Percentiles rank a stretch among this genome's conserved stretches.
Conservation (phyloP, 2,888 invertebrate genomes). For the Sphaerophoria rueppellii region DNA sequence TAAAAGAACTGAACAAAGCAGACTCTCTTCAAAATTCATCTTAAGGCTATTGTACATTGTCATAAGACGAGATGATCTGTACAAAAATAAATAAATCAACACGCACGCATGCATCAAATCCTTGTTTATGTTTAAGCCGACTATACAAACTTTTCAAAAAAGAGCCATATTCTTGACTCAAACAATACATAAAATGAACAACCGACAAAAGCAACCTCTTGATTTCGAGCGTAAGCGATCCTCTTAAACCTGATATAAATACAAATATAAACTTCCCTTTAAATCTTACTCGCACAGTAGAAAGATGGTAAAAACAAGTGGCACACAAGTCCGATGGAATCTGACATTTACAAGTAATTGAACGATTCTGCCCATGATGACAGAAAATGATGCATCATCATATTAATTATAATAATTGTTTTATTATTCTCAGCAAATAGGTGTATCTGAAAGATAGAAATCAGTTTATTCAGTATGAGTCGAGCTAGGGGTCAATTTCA, state of each 20-base stretch:
- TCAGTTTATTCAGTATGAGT: constrained; percentile 25
- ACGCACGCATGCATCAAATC: constrained; percentile 14
- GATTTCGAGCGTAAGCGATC: constrained; percentile 47
- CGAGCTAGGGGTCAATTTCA: constrained; percentile 35
- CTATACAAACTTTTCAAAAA: constrained; percentile 30
- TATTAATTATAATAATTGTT: constrained; percentile 42
- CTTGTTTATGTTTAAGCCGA: neutral
- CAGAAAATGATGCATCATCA: constrained; percentile 40
- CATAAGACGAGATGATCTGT: constrained; percentile 39
- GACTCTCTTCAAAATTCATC: neutral
- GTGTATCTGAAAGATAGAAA: constrained; percentile 18
- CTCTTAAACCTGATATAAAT: constrained; percentile 24
- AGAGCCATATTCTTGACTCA: constrained; percentile 46
- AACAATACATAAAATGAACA: constrained; percentile 30
- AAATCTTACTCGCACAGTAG: neutral
- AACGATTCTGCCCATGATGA: constrained; percentile 29
- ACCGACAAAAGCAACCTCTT: constrained; percentile 49
- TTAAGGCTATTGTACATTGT: constrained; percentile 31
- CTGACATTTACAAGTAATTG: constrained; percentile 17
- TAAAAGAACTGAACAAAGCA: too few species aligned
- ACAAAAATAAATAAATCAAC: constrained; percentile 50
- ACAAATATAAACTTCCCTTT: constrained; percentile 5
- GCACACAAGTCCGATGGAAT: constrained; percentile 22
- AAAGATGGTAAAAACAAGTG: neutral
- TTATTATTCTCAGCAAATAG: constrained; percentile 31